Percentiles rank a stretch among this genome's conserved stretches.
These are phyloP conservation scores for Denticeps clupeoides DNA, from an alignment of 2,797 vertebrate species.

Conservation along the genomic window DNA sequence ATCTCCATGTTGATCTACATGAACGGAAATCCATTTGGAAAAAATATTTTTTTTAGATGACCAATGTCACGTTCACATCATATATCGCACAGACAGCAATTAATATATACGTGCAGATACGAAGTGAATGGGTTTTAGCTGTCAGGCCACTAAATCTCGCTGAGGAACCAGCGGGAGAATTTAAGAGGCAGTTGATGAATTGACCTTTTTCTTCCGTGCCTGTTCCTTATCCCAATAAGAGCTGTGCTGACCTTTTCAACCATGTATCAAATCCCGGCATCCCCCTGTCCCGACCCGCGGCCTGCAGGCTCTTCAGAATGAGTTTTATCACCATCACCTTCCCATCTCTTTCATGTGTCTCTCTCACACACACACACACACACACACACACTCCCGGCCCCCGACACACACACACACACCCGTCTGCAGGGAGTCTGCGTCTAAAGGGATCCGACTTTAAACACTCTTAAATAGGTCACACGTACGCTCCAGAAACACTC, in stretches of 20 bases:
- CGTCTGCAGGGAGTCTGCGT: not conserved
- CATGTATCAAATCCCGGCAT: slow-evolving; percentile 38
- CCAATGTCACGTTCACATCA: too few species aligned
- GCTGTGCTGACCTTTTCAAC: slow-evolving; percentile 56
- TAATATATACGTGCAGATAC: slow-evolving; percentile 27
- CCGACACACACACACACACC: not conserved
- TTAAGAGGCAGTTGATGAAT: slow-evolving; percentile 55
- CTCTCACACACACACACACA: not conserved
- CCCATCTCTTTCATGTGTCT: slow-evolving; percentile 10
- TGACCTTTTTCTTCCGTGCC: slow-evolving; percentile 57
- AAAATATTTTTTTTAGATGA: too few species aligned
- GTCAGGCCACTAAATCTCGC: slow-evolving; percentile 41
- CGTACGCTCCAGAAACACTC: not conserved
- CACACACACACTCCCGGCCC: not conserved
- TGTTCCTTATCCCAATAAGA: slow-evolving; percentile 57
- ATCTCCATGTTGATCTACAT: too few species aligned
- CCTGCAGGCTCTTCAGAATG: slow-evolving; percentile 33
- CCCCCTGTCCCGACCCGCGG: slow-evolving; percentile 15
- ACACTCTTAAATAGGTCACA: slow-evolving; percentile 1
- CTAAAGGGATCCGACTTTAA: slow-evolving; percentile 1
- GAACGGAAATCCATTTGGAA: too few species aligned
- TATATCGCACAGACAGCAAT: slow-evolving; percentile 19
- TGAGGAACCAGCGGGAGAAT: slow-evolving; percentile 36
- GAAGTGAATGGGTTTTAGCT: slow-evolving; percentile 47
- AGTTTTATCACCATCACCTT: slow-evolving; percentile 29